Conservation (phyloP, 2,888 invertebrate species). For the Ormyrus labotus region DNA sequence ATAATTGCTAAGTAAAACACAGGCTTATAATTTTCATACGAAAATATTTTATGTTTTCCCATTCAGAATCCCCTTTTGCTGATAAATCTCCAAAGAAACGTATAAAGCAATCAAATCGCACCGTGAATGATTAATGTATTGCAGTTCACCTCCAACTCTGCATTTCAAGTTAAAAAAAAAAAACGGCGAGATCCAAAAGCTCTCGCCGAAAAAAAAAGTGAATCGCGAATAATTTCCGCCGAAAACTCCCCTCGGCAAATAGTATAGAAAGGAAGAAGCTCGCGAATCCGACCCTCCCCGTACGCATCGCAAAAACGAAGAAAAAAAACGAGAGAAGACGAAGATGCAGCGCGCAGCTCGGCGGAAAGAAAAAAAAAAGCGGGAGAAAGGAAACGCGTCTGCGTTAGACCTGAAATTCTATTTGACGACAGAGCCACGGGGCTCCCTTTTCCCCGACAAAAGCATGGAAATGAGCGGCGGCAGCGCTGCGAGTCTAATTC, state of each 20-base stretch:
- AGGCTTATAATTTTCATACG: too few species aligned
- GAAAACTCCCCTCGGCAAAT: slow-evolving; percentile 21
- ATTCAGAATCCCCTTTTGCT: too few species aligned
- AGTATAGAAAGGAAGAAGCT: slow-evolving; percentile 9
- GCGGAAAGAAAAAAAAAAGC: slow-evolving; percentile 7
- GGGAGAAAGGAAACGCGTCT: neutral
- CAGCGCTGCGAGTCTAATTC: slow-evolving; percentile 44
- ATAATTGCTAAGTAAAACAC: too few species aligned
- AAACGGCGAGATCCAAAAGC: neutral
- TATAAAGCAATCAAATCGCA: too few species aligned
- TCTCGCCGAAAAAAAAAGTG: slow-evolving; percentile 12
- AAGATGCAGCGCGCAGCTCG: neutral
- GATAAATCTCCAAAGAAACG: too few species aligned
- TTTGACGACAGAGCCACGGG: slow-evolving; percentile 43
- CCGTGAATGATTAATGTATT: too few species aligned
- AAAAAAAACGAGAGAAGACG: slow-evolving; percentile 13
- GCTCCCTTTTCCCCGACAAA: slow-evolving; percentile 41
- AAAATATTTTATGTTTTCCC: too few species aligned
- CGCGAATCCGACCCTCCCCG: neutral
- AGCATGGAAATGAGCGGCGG: slow-evolving; percentile 55
- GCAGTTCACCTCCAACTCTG: too few species aligned
- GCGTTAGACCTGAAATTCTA: slow-evolving; percentile 46
- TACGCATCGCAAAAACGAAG: neutral
- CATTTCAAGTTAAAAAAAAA: too few species aligned
- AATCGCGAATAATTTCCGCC: slow-evolving; percentile 22